Evolutionary conservation across 23 tunicate species (phyloP).

Genomic region (Clavelina lepadiformis): DNA sequence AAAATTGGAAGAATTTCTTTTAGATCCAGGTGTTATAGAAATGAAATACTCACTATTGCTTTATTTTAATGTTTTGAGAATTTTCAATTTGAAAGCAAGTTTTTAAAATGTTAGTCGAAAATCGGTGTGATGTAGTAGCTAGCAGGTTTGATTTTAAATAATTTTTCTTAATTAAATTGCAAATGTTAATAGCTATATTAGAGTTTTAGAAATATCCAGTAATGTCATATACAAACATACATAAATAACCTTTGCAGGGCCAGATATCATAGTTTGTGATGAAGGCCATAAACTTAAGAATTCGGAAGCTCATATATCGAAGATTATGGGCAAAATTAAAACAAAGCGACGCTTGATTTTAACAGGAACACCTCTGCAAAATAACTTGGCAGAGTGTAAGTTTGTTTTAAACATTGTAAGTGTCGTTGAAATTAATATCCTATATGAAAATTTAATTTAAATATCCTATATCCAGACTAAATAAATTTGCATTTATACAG

Average conservation of each 20-base stretch:
- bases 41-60: too few relatives aligned
- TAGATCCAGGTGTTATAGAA: constrained; percentile 91
- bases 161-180: too few relatives aligned
- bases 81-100: too few relatives aligned
- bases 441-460: neutral
- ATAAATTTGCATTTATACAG: constrained; percentile 13
- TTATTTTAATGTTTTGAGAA: too few relatives aligned
- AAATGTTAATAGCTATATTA: too few relatives aligned
- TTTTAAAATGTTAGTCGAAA: too few relatives aligned
- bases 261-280: constrained; percentile 91
- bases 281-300: constrained; percentile 96
- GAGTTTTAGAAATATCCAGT: too few relatives aligned
- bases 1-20: constrained; percentile 15
- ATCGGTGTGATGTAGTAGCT: too few relatives aligned
- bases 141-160: too few relatives aligned
- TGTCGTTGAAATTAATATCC: too few relatives aligned
- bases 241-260: constrained; percentile 45
- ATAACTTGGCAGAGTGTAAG: constrained; percentile 88
- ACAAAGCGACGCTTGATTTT: constrained; percentile 68
- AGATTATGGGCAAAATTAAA: constrained; percentile 53
- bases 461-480: neutral
- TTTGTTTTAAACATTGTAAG: too few relatives aligned
- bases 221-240: too few relatives aligned
- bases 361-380: constrained; percentile 99
- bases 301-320: constrained; percentile 57